Percentiles rank a stretch among this genome's conserved stretches.
phyloP scores from a whole-genome alignment of 2,113 vertebrate genomes.

The rabbit (Oryctolagus cuniculus) region DNA sequence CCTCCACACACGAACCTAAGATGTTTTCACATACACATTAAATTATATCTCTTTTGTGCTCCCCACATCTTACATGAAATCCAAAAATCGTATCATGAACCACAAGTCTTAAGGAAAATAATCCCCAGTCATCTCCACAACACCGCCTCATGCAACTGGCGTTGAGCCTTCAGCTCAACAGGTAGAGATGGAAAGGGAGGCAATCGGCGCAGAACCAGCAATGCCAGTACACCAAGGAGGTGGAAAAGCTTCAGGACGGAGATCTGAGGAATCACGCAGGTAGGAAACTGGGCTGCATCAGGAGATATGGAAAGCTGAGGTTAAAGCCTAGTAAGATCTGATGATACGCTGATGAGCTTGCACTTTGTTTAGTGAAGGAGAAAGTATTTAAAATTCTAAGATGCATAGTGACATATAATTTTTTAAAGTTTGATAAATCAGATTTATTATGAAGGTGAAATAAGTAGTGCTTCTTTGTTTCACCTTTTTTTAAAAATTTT shows the following conservation, averaged over 20 bases:
- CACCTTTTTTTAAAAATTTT: too few relatives aligned
- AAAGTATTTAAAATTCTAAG: not conserved
- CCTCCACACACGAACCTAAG: not conserved
- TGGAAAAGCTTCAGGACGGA: not conserved
- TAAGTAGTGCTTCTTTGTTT: too few relatives aligned
- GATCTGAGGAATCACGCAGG: not conserved
- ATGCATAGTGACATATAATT: not conserved
- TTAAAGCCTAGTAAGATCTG: not conserved
- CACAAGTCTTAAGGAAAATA: not conserved
- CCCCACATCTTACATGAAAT: not conserved
- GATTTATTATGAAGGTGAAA: too few relatives aligned
- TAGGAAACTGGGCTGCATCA: not conserved
- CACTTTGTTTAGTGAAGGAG: not conserved
- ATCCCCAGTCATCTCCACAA: not conserved
- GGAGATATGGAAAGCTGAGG: not conserved
- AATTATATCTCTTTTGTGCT: not conserved
- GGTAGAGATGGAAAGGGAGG: not conserved
- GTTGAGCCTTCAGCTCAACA: not conserved
- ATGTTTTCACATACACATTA: not conserved
- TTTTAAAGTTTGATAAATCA: too few relatives aligned
- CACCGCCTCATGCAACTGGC: not conserved
- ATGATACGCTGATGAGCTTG: not conserved
- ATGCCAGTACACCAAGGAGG: not conserved
- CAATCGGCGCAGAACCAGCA: not conserved
- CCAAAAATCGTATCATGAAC: not conserved